A percentile compares a stretch with the other conserved stretches of the same genome.
Evolutionary conservation across 2,113 vertebrate genomes (phyloP).

Genomic region (Chrysemys picta): DNA sequence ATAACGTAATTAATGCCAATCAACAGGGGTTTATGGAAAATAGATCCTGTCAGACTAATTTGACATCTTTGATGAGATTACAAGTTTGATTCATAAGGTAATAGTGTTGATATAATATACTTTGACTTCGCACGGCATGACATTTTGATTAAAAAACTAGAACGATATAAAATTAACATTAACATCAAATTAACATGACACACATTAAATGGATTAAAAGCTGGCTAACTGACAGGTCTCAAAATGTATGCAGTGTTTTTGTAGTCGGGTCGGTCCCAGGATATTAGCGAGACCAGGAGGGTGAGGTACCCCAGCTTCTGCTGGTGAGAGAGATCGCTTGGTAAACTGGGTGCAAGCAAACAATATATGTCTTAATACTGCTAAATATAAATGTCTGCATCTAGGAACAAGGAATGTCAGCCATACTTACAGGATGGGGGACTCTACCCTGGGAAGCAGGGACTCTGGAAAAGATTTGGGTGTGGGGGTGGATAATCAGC

Average conservation of each 20-base stretch:
- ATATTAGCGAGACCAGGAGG: background rate
- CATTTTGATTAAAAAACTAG: background rate
- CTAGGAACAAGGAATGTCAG: no score
- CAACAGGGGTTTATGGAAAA: background rate
- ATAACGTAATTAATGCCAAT: background rate
- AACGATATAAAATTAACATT: background rate
- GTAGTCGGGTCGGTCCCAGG: background rate
- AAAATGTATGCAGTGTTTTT: background rate
- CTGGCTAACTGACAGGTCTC: background rate
- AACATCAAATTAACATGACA: background rate
- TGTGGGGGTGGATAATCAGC: no score
- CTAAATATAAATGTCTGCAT: no score
- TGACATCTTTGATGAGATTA: background rate
- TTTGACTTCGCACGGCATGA: background rate
- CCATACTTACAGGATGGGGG: no score
- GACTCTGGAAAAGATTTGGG: no score
- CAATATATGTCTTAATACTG: no score
- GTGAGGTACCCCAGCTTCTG: background rate
- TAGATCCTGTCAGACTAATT: background rate
- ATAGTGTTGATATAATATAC: background rate
- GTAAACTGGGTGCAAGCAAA: no score
- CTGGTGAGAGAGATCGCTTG: background rate
- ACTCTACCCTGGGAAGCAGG: no score
- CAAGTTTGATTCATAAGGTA: background rate
- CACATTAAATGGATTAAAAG: background rate